Base-by-base conservation (phyloP, 2,888 invertebrate genomes). In the Chymomyza procnemis region DNA sequence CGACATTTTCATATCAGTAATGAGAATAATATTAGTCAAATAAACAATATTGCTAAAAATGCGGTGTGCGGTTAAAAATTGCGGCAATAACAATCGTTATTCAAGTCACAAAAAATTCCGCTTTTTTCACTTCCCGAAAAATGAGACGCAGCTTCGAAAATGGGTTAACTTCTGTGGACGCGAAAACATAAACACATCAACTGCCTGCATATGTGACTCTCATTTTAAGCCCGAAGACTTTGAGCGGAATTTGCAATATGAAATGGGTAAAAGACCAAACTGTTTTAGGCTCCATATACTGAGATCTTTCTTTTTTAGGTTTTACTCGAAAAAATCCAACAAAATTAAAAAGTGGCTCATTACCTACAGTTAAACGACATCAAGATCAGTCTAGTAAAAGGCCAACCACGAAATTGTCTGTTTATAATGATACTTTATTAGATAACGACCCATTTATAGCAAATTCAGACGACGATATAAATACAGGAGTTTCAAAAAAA, bases 161-260 rank as follows among this genome's bases (percentile, higher is more conserved):
- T 81, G 83, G 83, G 58, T 80, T 4, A 58, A 72, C 12, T 81
- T 81, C 52, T 81, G 81, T 41, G 61, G 68, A 14, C 73, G 81
- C 2, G 61, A 71, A 9, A 70, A 54, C 16, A 19, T 63, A 21
- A 78, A 81, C 19, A 50, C 73, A 2, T 22, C 69, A 58, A 79
- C 73, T 61, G 78, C 79, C 22, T 74, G 81, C 19, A 80, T 83
- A 22, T 81, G 81, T 59, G 71, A 79, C 54, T 71, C 69, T 8
- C 81, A 84, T 41, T 82, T 82, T n/a, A 58, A 64, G 0, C 22
- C 73, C 1, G 67, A 73, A 1, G 81, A 80, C n/a, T 80, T 80
- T 59, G 71, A 80, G 47, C 61, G 80, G 0, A 83, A 81, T 67
- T 67, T 81, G 72, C 76, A 80, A 70, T 80, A 67, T 57, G 80